phyloP scores from a whole-genome alignment of 2,888 invertebrate species.

The Brachyopa scutellaris region DNA sequence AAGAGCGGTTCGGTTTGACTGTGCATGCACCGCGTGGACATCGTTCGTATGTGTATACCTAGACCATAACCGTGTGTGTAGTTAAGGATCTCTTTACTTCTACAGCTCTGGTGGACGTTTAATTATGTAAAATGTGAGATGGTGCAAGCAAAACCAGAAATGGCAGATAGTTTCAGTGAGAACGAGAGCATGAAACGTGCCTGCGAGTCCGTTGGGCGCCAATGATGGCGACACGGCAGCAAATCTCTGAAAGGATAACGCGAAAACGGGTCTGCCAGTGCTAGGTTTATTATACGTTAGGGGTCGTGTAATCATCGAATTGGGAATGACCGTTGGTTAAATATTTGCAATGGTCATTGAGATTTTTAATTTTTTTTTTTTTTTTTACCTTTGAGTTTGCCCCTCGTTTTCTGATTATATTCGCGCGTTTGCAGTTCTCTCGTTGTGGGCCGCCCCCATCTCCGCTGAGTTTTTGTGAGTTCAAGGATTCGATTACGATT shows the following conservation, averaged over 20 bases:
- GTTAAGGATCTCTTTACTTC: conserved; percentile 60
- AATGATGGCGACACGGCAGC: conserved; percentile 39
- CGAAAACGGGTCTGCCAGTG: conserved; percentile 50
- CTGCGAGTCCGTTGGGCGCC: conserved; percentile 37
- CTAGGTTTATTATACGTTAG: conserved; percentile 69
- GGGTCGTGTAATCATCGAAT: conserved; percentile 72
- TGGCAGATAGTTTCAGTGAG: conserved; percentile 34
- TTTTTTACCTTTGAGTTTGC: not conserved
- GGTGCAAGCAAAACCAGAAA: not conserved
- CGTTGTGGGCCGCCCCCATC: not conserved
- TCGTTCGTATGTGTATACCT: not conserved
- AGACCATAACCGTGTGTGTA: conserved; percentile 19
- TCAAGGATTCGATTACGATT: conserved; percentile 70
- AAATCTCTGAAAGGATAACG: conserved; percentile 64
- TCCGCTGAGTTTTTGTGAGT: conserved; percentile 34
- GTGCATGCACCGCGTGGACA: conserved; percentile 8
- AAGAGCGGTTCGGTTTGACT: conserved; percentile 11
- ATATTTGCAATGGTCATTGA: conserved; percentile 71
- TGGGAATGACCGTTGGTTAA: conserved; percentile 67
- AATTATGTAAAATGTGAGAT: conserved; percentile 68
- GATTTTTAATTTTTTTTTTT: conserved; percentile 51
- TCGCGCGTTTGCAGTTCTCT: conserved; percentile 37
- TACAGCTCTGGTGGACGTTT: conserved; percentile 51
- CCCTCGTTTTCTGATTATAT: conserved; percentile 33
- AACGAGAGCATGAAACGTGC: conserved; percentile 25